Evolutionary conservation across 2,797 vertebrate genomes (phyloP).

Genomic region (Kryptopterus vitreolus): DNA sequence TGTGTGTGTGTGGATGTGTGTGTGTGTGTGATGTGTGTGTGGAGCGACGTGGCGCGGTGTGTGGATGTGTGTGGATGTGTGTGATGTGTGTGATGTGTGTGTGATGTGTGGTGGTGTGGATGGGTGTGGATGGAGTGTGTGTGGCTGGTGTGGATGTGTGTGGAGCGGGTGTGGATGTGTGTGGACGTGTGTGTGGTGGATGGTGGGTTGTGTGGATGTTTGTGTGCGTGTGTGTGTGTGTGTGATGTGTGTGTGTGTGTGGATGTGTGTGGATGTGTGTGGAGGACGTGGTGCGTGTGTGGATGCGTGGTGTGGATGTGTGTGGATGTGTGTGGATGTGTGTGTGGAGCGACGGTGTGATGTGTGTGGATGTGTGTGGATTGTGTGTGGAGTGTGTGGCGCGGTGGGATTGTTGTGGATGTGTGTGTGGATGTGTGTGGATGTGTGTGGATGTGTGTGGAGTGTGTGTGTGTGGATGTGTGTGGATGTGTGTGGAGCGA

Average conservation of each 20-base stretch:
- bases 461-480: background rate
- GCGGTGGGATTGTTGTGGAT: background rate
- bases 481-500: background rate
- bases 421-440: background rate
- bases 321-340: background rate
- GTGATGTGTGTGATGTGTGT: background rate
- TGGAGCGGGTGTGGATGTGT: too few species aligned
- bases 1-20: background rate
- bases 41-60: too few species aligned
- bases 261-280: background rate
- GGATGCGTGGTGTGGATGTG: background rate
- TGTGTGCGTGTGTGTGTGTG: background rate
- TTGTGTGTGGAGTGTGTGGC: too few species aligned
- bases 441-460: background rate
- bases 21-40: too few species aligned
- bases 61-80: background rate
- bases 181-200: too few species aligned
- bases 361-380: background rate
- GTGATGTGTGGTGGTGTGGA: too few species aligned
- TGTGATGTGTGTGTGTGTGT: background rate
- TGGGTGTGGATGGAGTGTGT: background rate
- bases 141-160: background rate
- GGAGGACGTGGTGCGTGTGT: too few species aligned
- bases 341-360: too few species aligned
- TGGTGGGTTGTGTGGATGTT: too few species aligned